phyloP scores from a whole-genome alignment of 2,888 invertebrate genomes.

The Caenorhabditis plicata region DNA sequence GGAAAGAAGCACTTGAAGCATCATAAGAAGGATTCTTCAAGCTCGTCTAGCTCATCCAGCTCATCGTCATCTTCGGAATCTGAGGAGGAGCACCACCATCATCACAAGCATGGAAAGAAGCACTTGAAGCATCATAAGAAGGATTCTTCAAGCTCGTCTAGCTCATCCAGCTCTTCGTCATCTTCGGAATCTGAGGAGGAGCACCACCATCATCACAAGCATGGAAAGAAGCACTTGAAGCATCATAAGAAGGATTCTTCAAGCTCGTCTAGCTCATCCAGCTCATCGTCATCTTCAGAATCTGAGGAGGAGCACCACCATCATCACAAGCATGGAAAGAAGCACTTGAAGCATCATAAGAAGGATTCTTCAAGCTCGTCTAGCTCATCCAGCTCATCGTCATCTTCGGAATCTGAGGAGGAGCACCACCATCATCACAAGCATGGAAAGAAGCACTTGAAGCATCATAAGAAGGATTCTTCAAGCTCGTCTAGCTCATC shows the following conservation, averaged over 20 bases:
- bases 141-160: slow-evolving; percentile 2
- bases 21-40: slow-evolving; percentile 1
- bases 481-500: not conserved
- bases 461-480: not conserved
- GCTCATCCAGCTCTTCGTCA: slow-evolving; percentile 6
- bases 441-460: not conserved
- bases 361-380: slow-evolving; percentile 3
- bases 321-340: slow-evolving; percentile 14
- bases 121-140: slow-evolving; percentile 9
- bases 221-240: slow-evolving; percentile 14
- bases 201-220: slow-evolving; percentile 6
- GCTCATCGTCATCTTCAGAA: slow-evolving; percentile 15
- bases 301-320: slow-evolving; percentile 22
- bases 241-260: slow-evolving; percentile 13
- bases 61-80: slow-evolving; percentile 7
- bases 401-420: not conserved
- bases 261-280: slow-evolving; percentile 12
- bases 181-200: slow-evolving; percentile 15
- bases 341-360: slow-evolving; percentile 28
- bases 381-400: slow-evolving; percentile 8
- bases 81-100: slow-evolving; percentile 14
- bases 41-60: slow-evolving; percentile 5
- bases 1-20: not conserved
- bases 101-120: slow-evolving; percentile 16
- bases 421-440: no score